Percentiles rank a stretch among this genome's conserved stretches.
Conservation (phyloP, 2,888 invertebrate genomes). For the Meganola albula region DNA sequence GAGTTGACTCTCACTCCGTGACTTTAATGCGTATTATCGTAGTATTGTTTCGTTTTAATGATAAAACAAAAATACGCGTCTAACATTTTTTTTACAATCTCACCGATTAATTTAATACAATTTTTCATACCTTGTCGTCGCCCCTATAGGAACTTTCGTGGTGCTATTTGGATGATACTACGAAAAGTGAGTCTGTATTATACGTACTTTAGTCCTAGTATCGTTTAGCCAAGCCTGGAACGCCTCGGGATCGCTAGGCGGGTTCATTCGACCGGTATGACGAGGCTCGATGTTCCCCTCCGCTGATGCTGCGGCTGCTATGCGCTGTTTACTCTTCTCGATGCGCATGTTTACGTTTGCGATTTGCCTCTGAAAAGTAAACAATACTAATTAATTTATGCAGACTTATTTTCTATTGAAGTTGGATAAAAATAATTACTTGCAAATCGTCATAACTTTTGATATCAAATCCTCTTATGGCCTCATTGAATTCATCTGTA, state of each 20-base stretch:
- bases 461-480: conserved; percentile 85
- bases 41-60: no score
- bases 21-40: no score
- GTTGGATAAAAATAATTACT: conserved; percentile 59
- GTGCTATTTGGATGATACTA: no score
- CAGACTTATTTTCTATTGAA: no score
- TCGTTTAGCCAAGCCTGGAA: conserved; percentile 77
- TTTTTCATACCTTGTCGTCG: no score
- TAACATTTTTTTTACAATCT: no score
- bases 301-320: conserved; percentile 81
- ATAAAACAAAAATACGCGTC: no score
- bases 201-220: conserved; percentile 79
- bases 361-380: conserved; percentile 78
- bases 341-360: conserved; percentile 82
- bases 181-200: no score
- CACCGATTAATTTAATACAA: no score
- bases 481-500: conserved; percentile 84
- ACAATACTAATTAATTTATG: no score
- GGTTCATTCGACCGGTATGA: conserved; percentile 55
- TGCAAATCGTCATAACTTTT: conserved; percentile 88
- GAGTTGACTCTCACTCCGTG: no score
- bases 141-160: no score
- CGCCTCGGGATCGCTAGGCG: conserved; percentile 63
- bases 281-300: conserved; percentile 72
- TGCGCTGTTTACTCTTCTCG: conserved; percentile 87